A percentile compares a stretch with the other conserved stretches of the same genome.
phyloP scores from a whole-genome alignment of 2,888 invertebrate genomes.

The Stegana nigrithorax region DNA sequence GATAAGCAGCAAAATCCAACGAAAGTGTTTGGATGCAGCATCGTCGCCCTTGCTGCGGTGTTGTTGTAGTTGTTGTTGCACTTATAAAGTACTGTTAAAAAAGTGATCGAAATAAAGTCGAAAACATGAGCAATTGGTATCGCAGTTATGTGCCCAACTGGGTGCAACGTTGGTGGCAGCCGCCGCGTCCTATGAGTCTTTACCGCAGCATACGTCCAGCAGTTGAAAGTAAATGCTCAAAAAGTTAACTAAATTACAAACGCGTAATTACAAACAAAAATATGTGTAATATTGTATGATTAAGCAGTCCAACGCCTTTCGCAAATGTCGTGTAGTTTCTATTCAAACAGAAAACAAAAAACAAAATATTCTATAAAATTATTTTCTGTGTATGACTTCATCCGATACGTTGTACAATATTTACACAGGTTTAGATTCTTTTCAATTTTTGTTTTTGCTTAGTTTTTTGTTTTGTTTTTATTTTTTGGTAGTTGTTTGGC shows the following conservation, averaged over 20 bases:
- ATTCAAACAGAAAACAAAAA: background rate
- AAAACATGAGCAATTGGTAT: conserved; percentile 57
- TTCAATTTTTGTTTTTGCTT: conserved; percentile 42
- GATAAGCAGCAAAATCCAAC: background rate
- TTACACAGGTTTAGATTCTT: too few species aligned
- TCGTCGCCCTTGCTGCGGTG: too few species aligned
- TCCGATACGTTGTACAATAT: background rate
- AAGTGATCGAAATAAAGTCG: background rate
- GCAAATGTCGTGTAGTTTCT: background rate
- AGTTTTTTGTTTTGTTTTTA: conserved; percentile 26
- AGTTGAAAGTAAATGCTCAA: conserved; percentile 47
- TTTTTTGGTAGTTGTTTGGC: conserved; percentile 40
- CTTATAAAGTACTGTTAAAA: background rate
- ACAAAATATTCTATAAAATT: background rate
- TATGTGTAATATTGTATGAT: background rate
- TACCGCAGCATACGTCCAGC: conserved; percentile 55
- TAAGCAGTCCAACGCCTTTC: too few species aligned
- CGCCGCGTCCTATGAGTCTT: conserved; percentile 53
- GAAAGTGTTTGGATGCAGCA: too few species aligned
- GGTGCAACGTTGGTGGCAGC: conserved; percentile 62
- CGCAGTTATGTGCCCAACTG: conserved; percentile 59
- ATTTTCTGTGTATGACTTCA: conserved; percentile 16
- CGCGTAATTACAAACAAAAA: background rate
- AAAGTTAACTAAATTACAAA: conserved; percentile 8
- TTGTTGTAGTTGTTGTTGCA: too few species aligned